phyloP scores from a whole-genome alignment of 1,140 invertebrate species.

The Venturia canescens region DNA sequence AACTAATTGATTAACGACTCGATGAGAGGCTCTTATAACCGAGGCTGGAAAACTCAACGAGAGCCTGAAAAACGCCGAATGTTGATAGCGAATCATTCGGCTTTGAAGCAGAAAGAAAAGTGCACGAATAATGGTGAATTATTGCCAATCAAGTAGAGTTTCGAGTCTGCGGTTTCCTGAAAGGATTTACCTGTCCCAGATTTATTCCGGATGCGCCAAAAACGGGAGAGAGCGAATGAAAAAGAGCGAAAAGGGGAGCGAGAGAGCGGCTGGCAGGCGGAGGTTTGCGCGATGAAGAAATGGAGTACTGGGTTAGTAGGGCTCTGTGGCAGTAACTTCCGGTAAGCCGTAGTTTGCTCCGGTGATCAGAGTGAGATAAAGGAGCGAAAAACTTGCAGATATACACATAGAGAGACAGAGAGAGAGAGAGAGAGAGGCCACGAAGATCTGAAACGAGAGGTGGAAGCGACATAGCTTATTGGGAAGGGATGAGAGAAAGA shows the following conservation, averaged over 20 bases:
- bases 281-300: background rate
- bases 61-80: no score
- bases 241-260: background rate
- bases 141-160: background rate
- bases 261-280: background rate
- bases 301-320: conserved; percentile 42
- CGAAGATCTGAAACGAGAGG: background rate
- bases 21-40: no score
- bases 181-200: conserved; percentile 38
- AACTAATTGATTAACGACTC: no score
- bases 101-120: background rate
- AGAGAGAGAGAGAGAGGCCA: background rate
- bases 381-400: background rate
- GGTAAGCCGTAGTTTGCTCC: conserved; percentile 45
- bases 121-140: background rate
- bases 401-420: background rate
- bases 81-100: no score
- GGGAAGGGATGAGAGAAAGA: background rate
- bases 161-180: conserved; percentile 26
- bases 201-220: conserved; percentile 26
- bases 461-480: background rate
- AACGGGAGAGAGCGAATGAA: background rate
- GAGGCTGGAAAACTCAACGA: no score
- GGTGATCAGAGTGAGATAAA: conserved; percentile 24
- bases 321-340: conserved; percentile 45